Evolutionary conservation across 2,888 invertebrate genomes (phyloP).

Genomic region (Beris morrisii): DNA sequence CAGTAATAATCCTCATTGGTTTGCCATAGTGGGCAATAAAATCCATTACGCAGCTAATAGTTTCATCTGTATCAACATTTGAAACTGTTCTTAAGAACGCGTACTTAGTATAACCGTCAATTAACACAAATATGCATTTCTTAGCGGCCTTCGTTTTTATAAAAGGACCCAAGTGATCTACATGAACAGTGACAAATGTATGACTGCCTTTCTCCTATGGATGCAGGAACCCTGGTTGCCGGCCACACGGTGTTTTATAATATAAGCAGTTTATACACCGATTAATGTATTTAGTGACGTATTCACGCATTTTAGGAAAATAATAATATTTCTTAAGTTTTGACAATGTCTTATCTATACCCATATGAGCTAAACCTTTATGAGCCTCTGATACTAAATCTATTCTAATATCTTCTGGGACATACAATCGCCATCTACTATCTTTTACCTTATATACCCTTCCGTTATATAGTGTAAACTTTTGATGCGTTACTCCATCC

Average conservation of each 20-base stretch:
- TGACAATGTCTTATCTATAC: slow-evolving; percentile 7
- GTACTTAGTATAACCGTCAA: background rate
- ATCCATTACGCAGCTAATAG: slow-evolving; percentile 3
- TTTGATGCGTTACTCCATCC: background rate
- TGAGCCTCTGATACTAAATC: slow-evolving; percentile 13
- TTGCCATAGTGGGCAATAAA: slow-evolving; percentile 40
- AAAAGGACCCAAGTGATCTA: slow-evolving; percentile 38
- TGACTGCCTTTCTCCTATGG: slow-evolving; percentile 35
- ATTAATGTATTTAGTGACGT: slow-evolving; percentile 4
- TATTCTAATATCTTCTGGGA: background rate
- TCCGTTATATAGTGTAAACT: slow-evolving; percentile 9
- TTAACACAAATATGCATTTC: background rate
- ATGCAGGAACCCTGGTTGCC: slow-evolving; percentile 36
- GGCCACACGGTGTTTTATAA: slow-evolving; percentile 33
- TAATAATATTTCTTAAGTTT: slow-evolving; percentile 15
- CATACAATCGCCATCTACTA: slow-evolving; percentile 3
- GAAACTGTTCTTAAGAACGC: background rate
- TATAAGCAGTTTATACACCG: slow-evolving; percentile 29
- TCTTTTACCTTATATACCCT: slow-evolving; percentile 5
- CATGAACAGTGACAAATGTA: slow-evolving; percentile 36
- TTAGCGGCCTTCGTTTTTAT: background rate
- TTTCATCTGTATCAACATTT: background rate
- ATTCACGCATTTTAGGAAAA: slow-evolving; percentile 13
- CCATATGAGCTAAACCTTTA: slow-evolving; percentile 9
- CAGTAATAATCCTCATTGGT: slow-evolving; percentile 39